Percentiles rank a stretch among this genome's conserved stretches.
These are phyloP conservation scores for Petrolisthes cinctipes DNA, from an alignment of 2,888 invertebrate genomes.

Conservation along the genomic window DNA sequence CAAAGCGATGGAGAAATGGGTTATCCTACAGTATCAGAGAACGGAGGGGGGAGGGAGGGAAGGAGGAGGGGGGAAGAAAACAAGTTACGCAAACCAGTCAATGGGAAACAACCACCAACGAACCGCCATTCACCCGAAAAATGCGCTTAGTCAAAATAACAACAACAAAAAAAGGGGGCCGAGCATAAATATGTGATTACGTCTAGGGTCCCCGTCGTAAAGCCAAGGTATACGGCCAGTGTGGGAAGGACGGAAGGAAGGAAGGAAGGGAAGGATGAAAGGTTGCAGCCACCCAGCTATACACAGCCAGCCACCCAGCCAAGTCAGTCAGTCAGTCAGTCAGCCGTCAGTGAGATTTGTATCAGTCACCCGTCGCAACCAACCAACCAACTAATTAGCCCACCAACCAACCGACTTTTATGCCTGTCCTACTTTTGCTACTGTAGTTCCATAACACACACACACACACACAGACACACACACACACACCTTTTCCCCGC, in stretches of 20 bases:
- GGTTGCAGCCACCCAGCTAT: not conserved
- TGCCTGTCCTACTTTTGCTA: too few species aligned
- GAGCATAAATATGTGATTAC: constrained; percentile 40
- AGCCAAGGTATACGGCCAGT: constrained; percentile 22
- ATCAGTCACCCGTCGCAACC: not conserved
- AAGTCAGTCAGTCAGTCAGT: too few species aligned
- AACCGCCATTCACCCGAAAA: constrained; percentile 23
- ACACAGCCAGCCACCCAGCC: not conserved
- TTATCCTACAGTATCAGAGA: not conserved
- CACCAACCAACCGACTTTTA: too few species aligned
- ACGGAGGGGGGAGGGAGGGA: not conserved
- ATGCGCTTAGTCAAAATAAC: constrained; percentile 4
- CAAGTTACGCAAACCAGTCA: not conserved
- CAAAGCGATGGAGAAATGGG: not conserved
- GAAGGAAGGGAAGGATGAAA: not conserved
- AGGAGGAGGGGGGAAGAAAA: not conserved
- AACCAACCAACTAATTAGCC: too few species aligned
- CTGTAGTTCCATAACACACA: not conserved
- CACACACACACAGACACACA: not conserved
- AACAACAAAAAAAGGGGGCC: constrained; percentile 16
- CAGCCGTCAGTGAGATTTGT: not conserved
- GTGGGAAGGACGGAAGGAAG: constrained; percentile 19
- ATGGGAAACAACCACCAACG: constrained; percentile 22
- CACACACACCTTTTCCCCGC: not conserved
- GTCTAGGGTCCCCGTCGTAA: constrained; percentile 15